Percentiles rank a stretch among this genome's conserved stretches.
Conservation (phyloP, 2,888 invertebrate genomes). For the Ecdyonurus torrentis region DNA sequence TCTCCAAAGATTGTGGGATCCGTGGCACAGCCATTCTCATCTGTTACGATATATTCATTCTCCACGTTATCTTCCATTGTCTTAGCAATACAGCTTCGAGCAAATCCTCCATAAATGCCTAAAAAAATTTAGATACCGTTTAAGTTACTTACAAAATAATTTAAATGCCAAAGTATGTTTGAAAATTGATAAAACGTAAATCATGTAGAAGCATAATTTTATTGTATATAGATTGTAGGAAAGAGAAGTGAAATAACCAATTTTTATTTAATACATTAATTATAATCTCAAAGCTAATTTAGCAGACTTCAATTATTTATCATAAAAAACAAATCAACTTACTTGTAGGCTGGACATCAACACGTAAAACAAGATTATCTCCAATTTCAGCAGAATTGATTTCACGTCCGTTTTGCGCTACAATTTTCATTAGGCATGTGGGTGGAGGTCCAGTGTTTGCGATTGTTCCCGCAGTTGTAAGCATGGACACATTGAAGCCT, state of each 20-base stretch:
- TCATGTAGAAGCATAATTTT: no score
- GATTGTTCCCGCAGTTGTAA: slow-evolving; percentile 87
- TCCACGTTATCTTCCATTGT: slow-evolving; percentile 77
- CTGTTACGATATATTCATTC: slow-evolving; percentile 83
- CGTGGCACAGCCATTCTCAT: slow-evolving; percentile 85
- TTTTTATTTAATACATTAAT: background rate
- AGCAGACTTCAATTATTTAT: no score
- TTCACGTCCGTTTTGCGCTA: slow-evolving; percentile 69
- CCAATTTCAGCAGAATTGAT: slow-evolving; percentile 86
- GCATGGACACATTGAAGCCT: slow-evolving; percentile 89
- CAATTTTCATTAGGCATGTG: slow-evolving; percentile 80
- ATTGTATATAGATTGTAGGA: no score
- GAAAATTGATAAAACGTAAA: no score
- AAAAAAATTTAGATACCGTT: slow-evolving; percentile 16
- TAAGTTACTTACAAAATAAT: no score
- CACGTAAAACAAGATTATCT: slow-evolving; percentile 70
- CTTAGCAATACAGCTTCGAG: slow-evolving; percentile 82
- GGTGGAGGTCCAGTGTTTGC: slow-evolving; percentile 91
- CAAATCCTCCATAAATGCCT: slow-evolving; percentile 89
- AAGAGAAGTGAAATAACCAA: background rate
- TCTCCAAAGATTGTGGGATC: slow-evolving; percentile 86
- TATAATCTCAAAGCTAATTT: no score
- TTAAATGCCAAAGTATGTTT: no score
- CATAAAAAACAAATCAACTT: no score
- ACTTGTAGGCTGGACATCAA: slow-evolving; percentile 59